phyloP scores from a whole-genome alignment of 2,888 invertebrate species.

The Monochamus alternatus region DNA sequence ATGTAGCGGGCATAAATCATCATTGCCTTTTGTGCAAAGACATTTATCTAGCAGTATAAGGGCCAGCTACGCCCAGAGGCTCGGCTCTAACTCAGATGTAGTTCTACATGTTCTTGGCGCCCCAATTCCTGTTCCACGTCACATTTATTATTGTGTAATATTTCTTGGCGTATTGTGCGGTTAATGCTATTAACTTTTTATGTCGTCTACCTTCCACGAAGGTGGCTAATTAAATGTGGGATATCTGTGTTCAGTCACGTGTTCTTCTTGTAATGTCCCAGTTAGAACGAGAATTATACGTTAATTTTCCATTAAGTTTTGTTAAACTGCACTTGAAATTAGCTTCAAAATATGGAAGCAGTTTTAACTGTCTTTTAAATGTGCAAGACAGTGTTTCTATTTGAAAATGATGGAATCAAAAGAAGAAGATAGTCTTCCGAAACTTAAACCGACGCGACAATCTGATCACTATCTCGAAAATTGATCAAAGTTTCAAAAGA shows the following conservation, averaged over 20 bases:
- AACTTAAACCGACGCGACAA: too few species aligned
- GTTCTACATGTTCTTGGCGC: conserved; percentile 51
- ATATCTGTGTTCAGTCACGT: background rate
- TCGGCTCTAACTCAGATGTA: conserved; percentile 54
- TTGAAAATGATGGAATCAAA: too few species aligned
- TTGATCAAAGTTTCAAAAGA: too few species aligned
- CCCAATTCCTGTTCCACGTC: conserved; percentile 46
- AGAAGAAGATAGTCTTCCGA: too few species aligned
- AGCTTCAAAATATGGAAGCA: too few species aligned
- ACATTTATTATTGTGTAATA: conserved; percentile 48
- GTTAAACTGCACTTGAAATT: too few species aligned
- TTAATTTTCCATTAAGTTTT: too few species aligned
- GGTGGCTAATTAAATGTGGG: background rate
- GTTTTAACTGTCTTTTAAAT: too few species aligned
- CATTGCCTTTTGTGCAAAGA: conserved; percentile 65
- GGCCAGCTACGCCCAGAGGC: conserved; percentile 55
- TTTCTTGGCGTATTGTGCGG: background rate
- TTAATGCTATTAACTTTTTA: background rate
- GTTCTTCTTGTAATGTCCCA: background rate
- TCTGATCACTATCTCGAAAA: too few species aligned
- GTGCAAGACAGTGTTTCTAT: too few species aligned
- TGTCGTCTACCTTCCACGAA: background rate
- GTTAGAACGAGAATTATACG: background rate
- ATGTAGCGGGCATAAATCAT: conserved; percentile 64
- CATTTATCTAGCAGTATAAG: conserved; percentile 67